Evolutionary conservation across 2,888 invertebrate genomes (phyloP), one percentile per base, ranked within the genome.

Genomic region (Cerceris ruficornis): DNA sequence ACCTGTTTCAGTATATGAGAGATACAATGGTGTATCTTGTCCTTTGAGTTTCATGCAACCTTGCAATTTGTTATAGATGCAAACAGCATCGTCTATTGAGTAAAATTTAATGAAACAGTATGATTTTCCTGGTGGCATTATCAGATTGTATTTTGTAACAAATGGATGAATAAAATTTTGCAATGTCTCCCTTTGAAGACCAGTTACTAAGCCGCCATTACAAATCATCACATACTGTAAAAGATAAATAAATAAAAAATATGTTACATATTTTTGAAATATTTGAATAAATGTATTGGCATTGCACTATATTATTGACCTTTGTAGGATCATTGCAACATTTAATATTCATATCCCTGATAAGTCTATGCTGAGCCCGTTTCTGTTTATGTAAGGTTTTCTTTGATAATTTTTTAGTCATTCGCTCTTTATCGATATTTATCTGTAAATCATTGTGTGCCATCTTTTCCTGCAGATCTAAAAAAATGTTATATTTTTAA

Each of bases 151-250:
- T 1, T 96, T 90, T 28, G 88, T 75, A 0, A 96, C 94, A 90
- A 93, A 93, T 69, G 93, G 88, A 6, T 92, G 88, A 67, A 95
- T 94, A 6, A 94, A 90, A 55, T 93, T 90, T 6, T 95, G 89
- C 9, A 98, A 88, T 60, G 93, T 90, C 87, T 95, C 95, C 90
- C 96, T 95, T 6, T 94, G 93, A 28, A 97, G 93, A 6, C 97
- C 97, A 83, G 96, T 97, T 2, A 96, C 96, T 75, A 98, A 94
- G 0, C 98, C 98, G 41, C 96, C 96, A 93, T 98, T 98, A 86
- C 97, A 96, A n/a, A 98, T 93, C 57, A 95, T 94, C 59, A 97
- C 86, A 89, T 94, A 94, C 97, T 97, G 91, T 78, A 94, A 94
- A 83, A 73, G 88, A 82, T 77, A 85, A 73, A 57, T 80, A 59